A percentile compares a stretch with the other conserved stretches of the same genome.
These are phyloP conservation scores for Apamea crenata DNA, from an alignment of 2,888 invertebrate genomes.

Conservation along the genomic window DNA sequence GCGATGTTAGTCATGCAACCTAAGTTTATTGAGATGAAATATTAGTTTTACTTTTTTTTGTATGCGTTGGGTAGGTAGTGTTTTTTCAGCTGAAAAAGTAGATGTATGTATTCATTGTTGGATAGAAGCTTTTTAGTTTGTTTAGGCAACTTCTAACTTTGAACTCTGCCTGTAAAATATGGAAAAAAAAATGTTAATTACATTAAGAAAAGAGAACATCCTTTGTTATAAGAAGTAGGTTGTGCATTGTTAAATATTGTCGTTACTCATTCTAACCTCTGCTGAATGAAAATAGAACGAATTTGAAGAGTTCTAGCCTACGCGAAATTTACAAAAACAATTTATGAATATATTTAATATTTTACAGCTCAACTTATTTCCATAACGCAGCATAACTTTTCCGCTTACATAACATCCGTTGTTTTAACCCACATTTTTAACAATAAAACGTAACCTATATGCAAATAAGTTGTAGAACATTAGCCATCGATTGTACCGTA, in stretches of 20 bases:
- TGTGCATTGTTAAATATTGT: no score
- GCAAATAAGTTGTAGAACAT: constrained; percentile 42
- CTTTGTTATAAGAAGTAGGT: no score
- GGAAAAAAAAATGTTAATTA: no score
- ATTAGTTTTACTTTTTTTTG: neutral
- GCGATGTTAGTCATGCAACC: neutral
- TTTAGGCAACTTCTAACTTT: no score
- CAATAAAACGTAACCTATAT: constrained; percentile 50
- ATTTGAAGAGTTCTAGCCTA: constrained; percentile 14
- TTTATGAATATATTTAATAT: constrained; percentile 27
- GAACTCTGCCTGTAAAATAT: no score
- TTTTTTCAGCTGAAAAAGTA: neutral
- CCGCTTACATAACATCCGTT: constrained; percentile 44
- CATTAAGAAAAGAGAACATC: no score
- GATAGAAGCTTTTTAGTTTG: neutral
- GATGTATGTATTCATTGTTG: neutral
- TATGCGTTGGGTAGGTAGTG: no score
- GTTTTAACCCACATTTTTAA: constrained; percentile 47
- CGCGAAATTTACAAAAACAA: constrained; percentile 25
- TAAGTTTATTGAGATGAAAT: constrained; percentile 9
- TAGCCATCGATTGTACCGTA: constrained; percentile 49
- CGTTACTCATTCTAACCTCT: neutral
- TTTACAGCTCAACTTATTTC: constrained; percentile 27
- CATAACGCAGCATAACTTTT: constrained; percentile 54
- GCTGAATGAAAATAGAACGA: constrained; percentile 4